phyloP scores from a whole-genome alignment of 2,888 invertebrate species.

The Blomia tropicalis region DNA sequence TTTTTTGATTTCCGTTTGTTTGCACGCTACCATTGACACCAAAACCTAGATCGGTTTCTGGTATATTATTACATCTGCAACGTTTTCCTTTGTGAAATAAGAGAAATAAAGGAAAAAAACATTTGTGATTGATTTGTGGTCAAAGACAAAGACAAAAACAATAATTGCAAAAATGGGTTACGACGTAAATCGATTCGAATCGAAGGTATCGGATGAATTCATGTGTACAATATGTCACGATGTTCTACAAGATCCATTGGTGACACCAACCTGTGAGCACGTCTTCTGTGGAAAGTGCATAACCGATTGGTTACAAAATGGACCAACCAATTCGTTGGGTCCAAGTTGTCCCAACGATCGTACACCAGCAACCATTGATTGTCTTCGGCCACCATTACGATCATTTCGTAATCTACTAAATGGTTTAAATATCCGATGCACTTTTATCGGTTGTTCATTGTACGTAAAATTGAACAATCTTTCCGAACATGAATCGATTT shows the following conservation, averaged over 20 bases:
- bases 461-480: neutral
- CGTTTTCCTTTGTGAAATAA: too few relatives aligned
- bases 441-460: neutral
- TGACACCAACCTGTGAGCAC: slow-evolving; percentile 12
- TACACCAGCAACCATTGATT: neutral
- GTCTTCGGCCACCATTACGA: slow-evolving; percentile 12
- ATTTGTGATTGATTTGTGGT: neutral
- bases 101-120: too few relatives aligned
- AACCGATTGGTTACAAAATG: slow-evolving; percentile 1
- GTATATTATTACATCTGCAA: too few relatives aligned
- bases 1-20: too few relatives aligned
- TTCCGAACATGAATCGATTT: neutral
- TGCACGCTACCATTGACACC: too few relatives aligned
- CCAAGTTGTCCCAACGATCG: slow-evolving; percentile 19
- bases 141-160: neutral
- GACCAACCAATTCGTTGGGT: neutral
- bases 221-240: slow-evolving; percentile 21
- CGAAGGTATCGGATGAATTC: slow-evolving; percentile 15
- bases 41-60: too few relatives aligned
- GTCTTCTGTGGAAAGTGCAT: slow-evolving; percentile 19
- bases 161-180: slow-evolving; percentile 12
- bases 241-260: slow-evolving; percentile 17
- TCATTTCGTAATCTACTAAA: slow-evolving; percentile 18
- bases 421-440: slow-evolving; percentile 5
- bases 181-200: slow-evolving; percentile 19